Percentiles rank a stretch among this genome's conserved stretches.
phyloP scores from a whole-genome alignment of 2,113 vertebrate genomes.

The Malurus alboscapulatus region DNA sequence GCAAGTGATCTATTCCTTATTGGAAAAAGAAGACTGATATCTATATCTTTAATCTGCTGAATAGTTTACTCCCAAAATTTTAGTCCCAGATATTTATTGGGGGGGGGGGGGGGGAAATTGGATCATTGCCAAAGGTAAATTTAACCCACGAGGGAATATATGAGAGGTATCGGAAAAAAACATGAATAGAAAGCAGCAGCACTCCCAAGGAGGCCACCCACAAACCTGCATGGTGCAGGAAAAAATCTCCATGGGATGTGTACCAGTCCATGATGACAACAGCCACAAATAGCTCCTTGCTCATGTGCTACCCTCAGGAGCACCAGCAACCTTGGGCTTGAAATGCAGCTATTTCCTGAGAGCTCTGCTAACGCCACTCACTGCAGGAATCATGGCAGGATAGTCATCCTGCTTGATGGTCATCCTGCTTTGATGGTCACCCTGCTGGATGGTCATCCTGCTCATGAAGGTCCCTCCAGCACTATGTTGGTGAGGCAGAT shows the following conservation, averaged over 20 bases:
- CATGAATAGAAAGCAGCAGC: not conserved
- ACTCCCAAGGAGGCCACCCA: not conserved
- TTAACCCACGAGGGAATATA: not conserved
- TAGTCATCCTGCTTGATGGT: not conserved
- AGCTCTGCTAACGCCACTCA: not conserved
- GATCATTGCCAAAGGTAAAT: constrained; percentile 6
- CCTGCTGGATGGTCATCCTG: not conserved
- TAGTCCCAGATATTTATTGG: not conserved
- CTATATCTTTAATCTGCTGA: not conserved
- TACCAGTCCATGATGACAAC: not conserved
- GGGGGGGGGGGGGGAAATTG: not conserved
- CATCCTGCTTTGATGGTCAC: not conserved
- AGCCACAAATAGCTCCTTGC: not conserved
- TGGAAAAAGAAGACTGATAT: not conserved
- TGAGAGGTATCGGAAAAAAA: not conserved
- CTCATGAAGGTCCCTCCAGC: not conserved
- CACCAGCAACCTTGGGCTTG: not conserved
- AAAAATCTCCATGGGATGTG: not conserved
- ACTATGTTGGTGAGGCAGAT: not conserved
- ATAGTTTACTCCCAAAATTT: not conserved
- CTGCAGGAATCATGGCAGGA: not conserved
- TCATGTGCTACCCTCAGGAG: not conserved
- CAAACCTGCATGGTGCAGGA: not conserved
- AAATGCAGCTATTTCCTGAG: not conserved
- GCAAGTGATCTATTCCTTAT: not conserved